Percentiles rank a stretch among this genome's conserved stretches.
phyloP scores from a whole-genome alignment of 2,888 invertebrate genomes.

The Caenorhabditis sp. region DNA sequence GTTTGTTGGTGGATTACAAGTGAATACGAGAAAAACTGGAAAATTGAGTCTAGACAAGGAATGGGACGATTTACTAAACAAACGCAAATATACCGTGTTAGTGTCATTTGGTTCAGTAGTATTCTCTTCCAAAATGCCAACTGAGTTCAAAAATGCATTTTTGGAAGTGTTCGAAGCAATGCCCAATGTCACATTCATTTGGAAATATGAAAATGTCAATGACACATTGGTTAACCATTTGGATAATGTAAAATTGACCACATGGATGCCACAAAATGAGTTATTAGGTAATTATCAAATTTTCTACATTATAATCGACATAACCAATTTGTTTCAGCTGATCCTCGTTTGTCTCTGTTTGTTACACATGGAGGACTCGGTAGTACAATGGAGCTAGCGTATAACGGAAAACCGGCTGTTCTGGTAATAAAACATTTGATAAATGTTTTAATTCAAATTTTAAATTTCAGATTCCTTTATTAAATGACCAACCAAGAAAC shows the following conservation, averaged over 20 bases:
- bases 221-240: slow-evolving; percentile 50
- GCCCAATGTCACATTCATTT: slow-evolving; percentile 62
- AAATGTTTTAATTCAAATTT: too few relatives aligned
- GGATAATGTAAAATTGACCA: slow-evolving; percentile 57
- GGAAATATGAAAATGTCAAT: slow-evolving; percentile 66
- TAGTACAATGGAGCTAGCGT: slow-evolving; percentile 59
- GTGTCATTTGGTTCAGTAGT: slow-evolving; percentile 66
- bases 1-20: slow-evolving; percentile 65
- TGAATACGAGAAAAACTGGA: slow-evolving; percentile 49
- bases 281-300: slow-evolving; percentile 56
- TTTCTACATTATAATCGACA: too few relatives aligned
- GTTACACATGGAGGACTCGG: slow-evolving; percentile 67
- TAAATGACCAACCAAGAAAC: slow-evolving; percentile 66
- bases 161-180: slow-evolving; percentile 54
- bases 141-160: slow-evolving; percentile 50
- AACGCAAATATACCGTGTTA: slow-evolving; percentile 49
- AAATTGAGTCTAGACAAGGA: slow-evolving; percentile 27
- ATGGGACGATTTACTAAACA: slow-evolving; percentile 49
- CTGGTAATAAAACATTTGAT: too few relatives aligned
- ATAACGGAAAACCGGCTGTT: slow-evolving; percentile 62
- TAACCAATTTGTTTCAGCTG: slow-evolving; percentile 52
- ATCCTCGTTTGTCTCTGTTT: slow-evolving; percentile 56
- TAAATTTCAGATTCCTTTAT: slow-evolving; percentile 64
- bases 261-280: slow-evolving; percentile 65
- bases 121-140: slow-evolving; percentile 58